phyloP scores from a whole-genome alignment of 2,113 vertebrate species.

The Myocastor coypus region DNA sequence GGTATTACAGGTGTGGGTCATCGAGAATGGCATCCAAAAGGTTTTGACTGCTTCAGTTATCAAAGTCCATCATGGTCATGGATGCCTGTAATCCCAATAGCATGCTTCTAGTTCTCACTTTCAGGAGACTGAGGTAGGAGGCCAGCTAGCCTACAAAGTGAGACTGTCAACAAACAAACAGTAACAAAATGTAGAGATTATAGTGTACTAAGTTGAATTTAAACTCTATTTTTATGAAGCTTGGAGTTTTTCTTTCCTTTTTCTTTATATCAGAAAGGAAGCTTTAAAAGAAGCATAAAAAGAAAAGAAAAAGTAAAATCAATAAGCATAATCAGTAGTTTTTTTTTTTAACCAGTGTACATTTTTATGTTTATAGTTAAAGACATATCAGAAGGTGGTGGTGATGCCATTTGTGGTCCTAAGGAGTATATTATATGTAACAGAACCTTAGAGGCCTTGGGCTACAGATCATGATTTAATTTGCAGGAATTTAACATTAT shows the following conservation, averaged over 20 bases:
- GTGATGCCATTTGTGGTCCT: not conserved
- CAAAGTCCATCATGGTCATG: not conserved
- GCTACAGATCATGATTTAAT: not conserved
- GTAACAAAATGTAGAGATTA: not conserved
- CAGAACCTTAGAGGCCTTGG: not conserved
- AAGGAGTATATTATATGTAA: not conserved
- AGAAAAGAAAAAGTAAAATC: not conserved
- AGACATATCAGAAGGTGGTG: not conserved
- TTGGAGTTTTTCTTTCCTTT: not conserved
- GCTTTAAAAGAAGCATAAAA: not conserved
- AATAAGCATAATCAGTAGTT: not conserved
- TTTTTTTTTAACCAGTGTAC: not conserved
- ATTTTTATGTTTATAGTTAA: constrained; percentile 25
- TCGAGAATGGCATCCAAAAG: not conserved
- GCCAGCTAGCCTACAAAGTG: not conserved
- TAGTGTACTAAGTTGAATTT: constrained; percentile 32
- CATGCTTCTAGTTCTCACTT: not conserved
- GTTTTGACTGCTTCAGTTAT: not conserved
- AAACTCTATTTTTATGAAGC: not conserved
- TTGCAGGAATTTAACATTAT: constrained; percentile 3
- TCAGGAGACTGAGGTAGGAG: not conserved
- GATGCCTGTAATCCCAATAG: not conserved
- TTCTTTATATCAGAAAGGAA: constrained; percentile 37
- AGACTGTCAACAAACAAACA: not conserved
- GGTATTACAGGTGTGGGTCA: not conserved